Percentiles rank a stretch among this genome's conserved stretches.
Evolutionary conservation across 2,888 invertebrate species (phyloP).

Genomic region (Latrodectus elegans): DNA sequence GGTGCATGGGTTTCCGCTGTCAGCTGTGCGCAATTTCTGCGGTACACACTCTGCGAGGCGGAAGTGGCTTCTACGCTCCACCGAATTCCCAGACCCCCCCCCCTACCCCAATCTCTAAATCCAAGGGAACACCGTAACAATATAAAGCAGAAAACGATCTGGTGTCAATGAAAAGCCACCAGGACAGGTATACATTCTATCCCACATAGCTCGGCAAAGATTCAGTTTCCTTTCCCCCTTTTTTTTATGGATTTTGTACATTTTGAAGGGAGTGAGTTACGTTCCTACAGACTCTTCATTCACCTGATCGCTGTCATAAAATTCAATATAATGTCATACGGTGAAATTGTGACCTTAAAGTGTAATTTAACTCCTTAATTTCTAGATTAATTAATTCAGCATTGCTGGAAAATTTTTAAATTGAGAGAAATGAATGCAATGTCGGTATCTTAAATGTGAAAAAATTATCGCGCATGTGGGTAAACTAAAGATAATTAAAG

Average conservation of each 20-base stretch:
- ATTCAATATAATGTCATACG: too few species aligned
- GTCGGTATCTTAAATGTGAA: too few species aligned
- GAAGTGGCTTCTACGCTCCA: neutral
- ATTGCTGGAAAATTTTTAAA: too few species aligned
- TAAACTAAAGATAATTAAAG: too few species aligned
- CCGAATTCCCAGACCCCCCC: neutral
- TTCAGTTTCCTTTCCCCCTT: neutral
- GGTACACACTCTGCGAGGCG: neutral
- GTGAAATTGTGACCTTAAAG: too few species aligned
- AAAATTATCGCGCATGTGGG: too few species aligned
- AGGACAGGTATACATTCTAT: neutral
- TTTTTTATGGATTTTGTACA: neutral
- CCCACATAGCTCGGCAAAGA: neutral
- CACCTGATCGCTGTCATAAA: too few species aligned
- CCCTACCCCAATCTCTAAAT: neutral
- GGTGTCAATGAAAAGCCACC: conserved; percentile 4
- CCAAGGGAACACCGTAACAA: conserved; percentile 19
- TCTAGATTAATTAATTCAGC: too few species aligned
- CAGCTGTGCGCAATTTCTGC: neutral
- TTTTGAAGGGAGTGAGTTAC: too few species aligned
- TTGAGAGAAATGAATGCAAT: too few species aligned
- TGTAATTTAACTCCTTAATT: too few species aligned
- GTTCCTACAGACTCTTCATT: too few species aligned
- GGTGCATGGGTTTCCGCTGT: conserved; percentile 12
- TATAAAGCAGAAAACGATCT: conserved; percentile 28